Base-by-base conservation (phyloP, 2,888 invertebrate species). In the Leuctra nigra region DNA sequence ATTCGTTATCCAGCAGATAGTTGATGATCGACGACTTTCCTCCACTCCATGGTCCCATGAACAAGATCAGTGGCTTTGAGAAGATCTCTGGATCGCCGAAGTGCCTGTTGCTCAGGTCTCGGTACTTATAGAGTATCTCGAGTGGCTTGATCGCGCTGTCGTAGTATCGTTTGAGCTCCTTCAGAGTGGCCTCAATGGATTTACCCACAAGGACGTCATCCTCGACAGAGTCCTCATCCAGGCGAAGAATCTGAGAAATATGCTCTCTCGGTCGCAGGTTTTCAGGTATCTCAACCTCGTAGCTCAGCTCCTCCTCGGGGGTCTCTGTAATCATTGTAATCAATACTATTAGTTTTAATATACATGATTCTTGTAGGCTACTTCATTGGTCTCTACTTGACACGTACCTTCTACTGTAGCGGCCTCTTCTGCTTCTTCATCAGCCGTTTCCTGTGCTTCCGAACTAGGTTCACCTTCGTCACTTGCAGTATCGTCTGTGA, bases 31-130 rank as follows among this genome's bases (percentile, higher is more conserved):
- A 87, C 1, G 94, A 93, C 75, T 96, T 96, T 61, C 96, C 96
- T 58, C 94, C 93, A 68, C 93, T 93, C 91, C 94, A 95, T 36
- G 95, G 94, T 39, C 96, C 96, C 88, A 95, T 91, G 68, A 95
- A 91, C 4, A 96, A 77, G 54, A 95, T 82, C 68, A 95, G 75
- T 1, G 96, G 95, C 68, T 94, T 95, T 2, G 93, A 91, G 72
- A 92, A 92, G 68, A 95, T 92, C 79, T 96, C 94, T 1, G 92
- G 88, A 75, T 95, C 95, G 79, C 65, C 53, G 67, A 64, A 57
- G 61, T 57, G 50, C 18, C 50, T 81, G 70, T 92, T 92, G 70
- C 93, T 93, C 57, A 95, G 78, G 71, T 94, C 93, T 66, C 91
- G 82, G 69, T 93, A 95, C 70, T 91, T 93, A 73, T 92, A 96